A percentile compares a stretch with the other conserved stretches of the same genome.
phyloP scores from a whole-genome alignment of 2,888 invertebrate species.

The Lochmaea capreae region DNA sequence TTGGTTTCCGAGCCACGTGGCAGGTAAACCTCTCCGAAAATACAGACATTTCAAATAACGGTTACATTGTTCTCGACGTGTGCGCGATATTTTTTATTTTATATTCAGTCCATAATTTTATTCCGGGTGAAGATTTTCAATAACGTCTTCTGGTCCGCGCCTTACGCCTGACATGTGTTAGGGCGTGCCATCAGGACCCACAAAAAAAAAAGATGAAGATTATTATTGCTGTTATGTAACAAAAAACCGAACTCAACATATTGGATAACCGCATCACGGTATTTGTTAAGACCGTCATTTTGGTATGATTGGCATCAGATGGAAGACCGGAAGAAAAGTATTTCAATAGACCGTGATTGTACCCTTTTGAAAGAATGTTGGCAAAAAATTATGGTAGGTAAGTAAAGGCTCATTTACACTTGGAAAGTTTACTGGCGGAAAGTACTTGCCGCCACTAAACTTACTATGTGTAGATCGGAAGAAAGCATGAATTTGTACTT shows the following conservation, averaged over 20 bases:
- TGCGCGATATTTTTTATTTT: slow-evolving; percentile 15
- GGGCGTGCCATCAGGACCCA: slow-evolving; percentile 16
- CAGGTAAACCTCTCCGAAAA: slow-evolving; percentile 6
- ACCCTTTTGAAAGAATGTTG: background rate
- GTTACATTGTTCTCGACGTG: slow-evolving; percentile 12
- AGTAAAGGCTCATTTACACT: background rate
- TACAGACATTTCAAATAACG: slow-evolving; percentile 15
- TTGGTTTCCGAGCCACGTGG: slow-evolving; percentile 18
- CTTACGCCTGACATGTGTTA: slow-evolving; percentile 22
- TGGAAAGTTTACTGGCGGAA: too few relatives aligned
- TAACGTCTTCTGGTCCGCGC: slow-evolving; percentile 7
- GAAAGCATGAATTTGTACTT: too few relatives aligned
- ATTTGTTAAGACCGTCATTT: slow-evolving; percentile 12
- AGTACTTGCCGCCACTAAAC: too few relatives aligned
- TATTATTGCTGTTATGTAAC: slow-evolving; percentile 23
- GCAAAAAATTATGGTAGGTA: slow-evolving; percentile 1
- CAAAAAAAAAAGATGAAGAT: slow-evolving; percentile 1
- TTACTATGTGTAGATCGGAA: too few relatives aligned
- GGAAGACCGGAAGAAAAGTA: slow-evolving; percentile 7
- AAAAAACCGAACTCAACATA: slow-evolving; percentile 9
- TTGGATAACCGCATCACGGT: background rate
- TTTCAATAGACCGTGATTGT: slow-evolving; percentile 8
- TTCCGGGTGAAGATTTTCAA: slow-evolving; percentile 18
- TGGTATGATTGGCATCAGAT: background rate
- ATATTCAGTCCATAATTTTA: slow-evolving; percentile 14